Base-by-base conservation (phyloP, 2,797 vertebrate species). In the Hozukius guyotensis region DNA sequence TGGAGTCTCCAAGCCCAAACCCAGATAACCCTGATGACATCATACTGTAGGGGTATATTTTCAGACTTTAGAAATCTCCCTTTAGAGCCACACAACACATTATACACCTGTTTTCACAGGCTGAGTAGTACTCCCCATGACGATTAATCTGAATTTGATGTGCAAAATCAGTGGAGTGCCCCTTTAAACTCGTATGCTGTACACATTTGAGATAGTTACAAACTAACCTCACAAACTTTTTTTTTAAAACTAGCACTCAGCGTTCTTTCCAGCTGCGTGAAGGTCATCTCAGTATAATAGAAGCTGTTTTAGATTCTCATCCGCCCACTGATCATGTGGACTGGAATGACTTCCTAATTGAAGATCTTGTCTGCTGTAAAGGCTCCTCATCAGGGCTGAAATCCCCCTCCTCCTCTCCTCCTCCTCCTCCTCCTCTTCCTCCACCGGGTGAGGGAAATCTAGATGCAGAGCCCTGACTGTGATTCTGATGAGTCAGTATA, bases 401-500 rank as follows among this genome's bases (percentile, higher is more conserved):
- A 56, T 25, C 61, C 66, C 20, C 34, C 36, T 52, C 76, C 32
- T 65, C 77, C 42, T 36, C 22, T 29, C 24, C 70, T 72, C 72
- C 65, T 72, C 71, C 46, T 78, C 68, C 73, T 78, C 68, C 16
- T 59, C 55, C 73, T 78, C 68, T 13, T 59, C 55, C 57, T 55
- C 77, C 52, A 53, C 60, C 0, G 13, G 71, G 22, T 1, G 56
- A 81, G 27, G 55, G 80, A 66, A 66, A 86, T 65, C 18, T 62
- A 36, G 55, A 87, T 57, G 81, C 77, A 27, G 71, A 87, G 77
- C 52, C 82, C 78, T 85, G 67, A 72, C 81, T 88, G 82, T 65
- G 80, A 89, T 92, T 92, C 68, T 92, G 92, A 94, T 91, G 90
- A 94, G 87, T 94, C 92, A 94, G 91, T 85, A 83, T 84, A 72